These are phyloP conservation scores for Porphyrio hochstetteri DNA, from an alignment of 2,113 vertebrate genomes.

Conservation along the genomic window DNA sequence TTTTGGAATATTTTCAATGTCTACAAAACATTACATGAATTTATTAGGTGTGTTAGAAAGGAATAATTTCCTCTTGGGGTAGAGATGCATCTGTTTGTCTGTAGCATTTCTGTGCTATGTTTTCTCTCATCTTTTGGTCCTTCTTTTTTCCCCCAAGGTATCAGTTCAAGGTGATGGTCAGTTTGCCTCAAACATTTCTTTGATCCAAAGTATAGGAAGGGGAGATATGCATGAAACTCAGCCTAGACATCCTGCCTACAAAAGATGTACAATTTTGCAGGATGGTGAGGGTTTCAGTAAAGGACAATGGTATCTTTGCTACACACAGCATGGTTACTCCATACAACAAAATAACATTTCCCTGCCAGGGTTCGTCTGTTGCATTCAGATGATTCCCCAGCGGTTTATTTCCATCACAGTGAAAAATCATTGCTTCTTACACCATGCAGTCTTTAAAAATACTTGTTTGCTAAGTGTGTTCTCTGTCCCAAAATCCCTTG, in stretches of 20 bases:
- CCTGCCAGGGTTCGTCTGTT: conserved; percentile 4
- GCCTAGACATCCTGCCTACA: neutral
- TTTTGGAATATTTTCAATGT: conserved; percentile 42
- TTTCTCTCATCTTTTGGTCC: neutral
- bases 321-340: neutral
- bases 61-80: neutral
- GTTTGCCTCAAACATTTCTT: neutral
- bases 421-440: neutral
- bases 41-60: neutral
- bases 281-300: neutral
- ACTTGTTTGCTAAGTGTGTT: neutral
- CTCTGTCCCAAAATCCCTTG: neutral
- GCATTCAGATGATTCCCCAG: neutral
- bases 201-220: neutral
- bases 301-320: neutral
- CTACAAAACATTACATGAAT: neutral
- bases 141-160: neutral
- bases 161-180: neutral
- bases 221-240: neutral
- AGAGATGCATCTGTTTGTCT: neutral
- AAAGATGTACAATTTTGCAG: neutral
- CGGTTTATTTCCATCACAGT: neutral
- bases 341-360: neutral
- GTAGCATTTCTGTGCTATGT: neutral
- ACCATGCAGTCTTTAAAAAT: neutral